Conservation (phyloP, 2,113 vertebrate species). For the Sisor rabdophorus region DNA sequence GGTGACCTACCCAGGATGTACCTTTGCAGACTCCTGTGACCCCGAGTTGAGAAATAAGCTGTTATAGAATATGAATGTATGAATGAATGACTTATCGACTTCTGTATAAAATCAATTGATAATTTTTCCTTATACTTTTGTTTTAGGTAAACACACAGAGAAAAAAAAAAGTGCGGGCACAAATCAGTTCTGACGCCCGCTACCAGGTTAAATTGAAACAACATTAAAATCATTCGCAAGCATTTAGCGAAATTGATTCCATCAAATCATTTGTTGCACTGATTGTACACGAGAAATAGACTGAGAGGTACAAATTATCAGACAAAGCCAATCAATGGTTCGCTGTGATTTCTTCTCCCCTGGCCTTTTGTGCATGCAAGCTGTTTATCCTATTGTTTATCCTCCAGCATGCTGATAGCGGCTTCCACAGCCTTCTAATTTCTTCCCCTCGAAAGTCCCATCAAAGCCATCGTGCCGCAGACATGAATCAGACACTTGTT, state of each 20-base stretch:
- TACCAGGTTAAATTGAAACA: too few species aligned
- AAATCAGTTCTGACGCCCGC: too few species aligned
- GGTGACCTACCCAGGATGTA: too few species aligned
- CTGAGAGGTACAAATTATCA: constrained; percentile 21
- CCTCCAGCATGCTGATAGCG: constrained; percentile 46
- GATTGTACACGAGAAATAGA: not conserved
- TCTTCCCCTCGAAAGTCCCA: constrained; percentile 58
- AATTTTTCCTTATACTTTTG: too few species aligned
- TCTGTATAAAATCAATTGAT: too few species aligned
- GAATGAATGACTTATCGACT: too few species aligned
- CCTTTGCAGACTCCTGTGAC: too few species aligned
- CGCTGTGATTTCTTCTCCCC: constrained; percentile 8
- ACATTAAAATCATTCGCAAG: too few species aligned
- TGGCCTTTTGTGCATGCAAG: constrained; percentile 10
- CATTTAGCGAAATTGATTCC: not conserved
- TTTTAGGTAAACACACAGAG: too few species aligned
- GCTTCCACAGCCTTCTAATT: constrained; percentile 61
- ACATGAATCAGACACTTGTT: constrained; percentile 60
- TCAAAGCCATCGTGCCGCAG: constrained; percentile 54
- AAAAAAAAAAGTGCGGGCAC: too few species aligned
- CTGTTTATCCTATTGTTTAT: constrained; percentile 36
- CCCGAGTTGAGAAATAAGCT: too few species aligned
- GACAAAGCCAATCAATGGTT: constrained; percentile 23
- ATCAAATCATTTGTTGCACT: constrained; percentile 11
- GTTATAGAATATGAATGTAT: too few species aligned